Base-by-base conservation (phyloP, 2,113 vertebrate species). In the Ochotona curzoniae region DNA sequence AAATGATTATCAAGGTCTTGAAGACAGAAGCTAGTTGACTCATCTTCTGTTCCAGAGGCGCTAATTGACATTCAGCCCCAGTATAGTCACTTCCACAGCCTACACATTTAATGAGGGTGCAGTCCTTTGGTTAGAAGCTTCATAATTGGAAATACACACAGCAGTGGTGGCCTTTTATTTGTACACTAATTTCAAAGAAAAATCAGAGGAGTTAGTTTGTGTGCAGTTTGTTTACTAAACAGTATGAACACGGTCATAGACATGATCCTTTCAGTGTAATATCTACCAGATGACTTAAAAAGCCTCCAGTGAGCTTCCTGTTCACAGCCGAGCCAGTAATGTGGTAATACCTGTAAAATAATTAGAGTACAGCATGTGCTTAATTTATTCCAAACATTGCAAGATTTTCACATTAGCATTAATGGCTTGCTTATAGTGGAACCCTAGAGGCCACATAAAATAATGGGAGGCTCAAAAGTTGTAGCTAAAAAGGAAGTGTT, bases 401-500 rank as follows among this genome's bases (percentile, higher is more conserved):
- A 96, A 98, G 96, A 96, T 98, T 98, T 98, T 94, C 81, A 97
- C 97, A 97, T 96, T 97, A 96, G 21, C 96, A 95, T 94, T 97
- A 96, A 96, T 96, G 87, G 96, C 94, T 97, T 94, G 95, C 94
- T 97, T 95, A 95, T 87, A 95, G 95, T 88, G 87, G 83, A 97
- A 95, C n/a, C 93, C 96, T 91, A 92, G 97, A 97, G 97, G 96
- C 85, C 96, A 95, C 97, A 94, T 92, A 75, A 97, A 98, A 97
- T 95, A 97, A 96, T 97, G 76, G 96, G 92, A 97, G 63, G 44
- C 28, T 95, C 95, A 84, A 97, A 97, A 97, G 88, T 94, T 94
- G 91, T 70, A 92, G 57, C 32, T 91, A 63, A 93, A 95, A 92
- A 5, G 32, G 94, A 95, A 97, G 90, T 94, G 84, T 94, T 96